Percentiles rank a stretch among this genome's conserved stretches.
Conservation (phyloP, 1,140 invertebrate genomes). For the Cepaea nemoralis region DNA sequence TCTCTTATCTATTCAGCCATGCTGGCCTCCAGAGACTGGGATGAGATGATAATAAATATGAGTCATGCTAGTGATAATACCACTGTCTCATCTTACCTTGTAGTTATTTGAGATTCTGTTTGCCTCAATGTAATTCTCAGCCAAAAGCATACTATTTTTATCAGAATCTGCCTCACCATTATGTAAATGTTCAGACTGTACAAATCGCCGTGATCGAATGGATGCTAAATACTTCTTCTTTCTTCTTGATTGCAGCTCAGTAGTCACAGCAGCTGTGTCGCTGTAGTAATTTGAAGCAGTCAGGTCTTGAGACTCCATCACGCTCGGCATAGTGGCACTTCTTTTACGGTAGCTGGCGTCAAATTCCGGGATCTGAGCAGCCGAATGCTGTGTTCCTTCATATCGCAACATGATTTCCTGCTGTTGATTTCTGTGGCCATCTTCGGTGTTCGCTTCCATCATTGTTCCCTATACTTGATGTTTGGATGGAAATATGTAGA, state of each 20-base stretch:
- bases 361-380: not conserved
- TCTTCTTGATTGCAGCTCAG: not conserved
- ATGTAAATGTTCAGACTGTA: not conserved
- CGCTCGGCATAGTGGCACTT: not conserved
- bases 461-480: not conserved
- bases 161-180: slow-evolving; percentile 13
- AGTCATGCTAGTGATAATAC: not conserved
- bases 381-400: not conserved
- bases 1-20: no score
- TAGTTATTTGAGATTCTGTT: slow-evolving; percentile 37
- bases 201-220: not conserved
- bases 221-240: not conserved
- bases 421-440: not conserved
- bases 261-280: not conserved
- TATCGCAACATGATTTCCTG: not conserved
- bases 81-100: slow-evolving; percentile 1
- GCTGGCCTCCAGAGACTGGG: no score
- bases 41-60: not conserved
- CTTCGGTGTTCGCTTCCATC: not conserved
- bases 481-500: not conserved
- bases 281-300: not conserved
- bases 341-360: not conserved
- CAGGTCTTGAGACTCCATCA: not conserved
- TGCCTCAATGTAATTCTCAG: slow-evolving; percentile 38
- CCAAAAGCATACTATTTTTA: not conserved